A percentile compares a stretch with the other conserved stretches of the same genome.
These are phyloP conservation scores for Drosophila pruinosa DNA, from an alignment of 1,140 invertebrate species.

Conservation along the genomic window DNA sequence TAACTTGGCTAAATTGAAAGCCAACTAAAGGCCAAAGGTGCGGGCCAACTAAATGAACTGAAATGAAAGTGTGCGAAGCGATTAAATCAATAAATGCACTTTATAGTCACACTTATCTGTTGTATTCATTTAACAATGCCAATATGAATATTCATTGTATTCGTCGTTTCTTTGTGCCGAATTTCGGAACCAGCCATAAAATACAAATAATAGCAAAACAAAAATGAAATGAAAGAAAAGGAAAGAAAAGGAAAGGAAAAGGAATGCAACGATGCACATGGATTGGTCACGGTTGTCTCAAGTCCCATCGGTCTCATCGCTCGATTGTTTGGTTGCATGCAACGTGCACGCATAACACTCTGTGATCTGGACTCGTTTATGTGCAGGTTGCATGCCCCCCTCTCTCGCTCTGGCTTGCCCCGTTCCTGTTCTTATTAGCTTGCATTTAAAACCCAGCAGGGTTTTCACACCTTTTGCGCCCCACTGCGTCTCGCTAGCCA, in stretches of 20 bases:
- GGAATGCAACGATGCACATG: constrained; percentile 42
- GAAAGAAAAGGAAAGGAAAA: background rate
- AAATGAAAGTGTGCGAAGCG: background rate
- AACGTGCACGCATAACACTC: constrained; percentile 41
- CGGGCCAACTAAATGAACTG: too few relatives aligned
- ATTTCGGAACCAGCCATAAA: constrained; percentile 22
- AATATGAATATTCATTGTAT: constrained; percentile 15
- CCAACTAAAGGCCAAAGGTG: too few relatives aligned
- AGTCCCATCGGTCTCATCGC: constrained; percentile 6
- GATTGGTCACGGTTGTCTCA: constrained; percentile 64
- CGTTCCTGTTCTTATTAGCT: constrained; percentile 77
- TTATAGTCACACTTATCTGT: background rate
- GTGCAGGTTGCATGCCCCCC: background rate
- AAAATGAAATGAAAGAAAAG: background rate
- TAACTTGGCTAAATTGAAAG: too few relatives aligned
- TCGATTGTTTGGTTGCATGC: constrained; percentile 33
- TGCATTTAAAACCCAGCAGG: constrained; percentile 82
- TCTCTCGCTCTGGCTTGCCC: background rate
- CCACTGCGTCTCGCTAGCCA: constrained; percentile 54
- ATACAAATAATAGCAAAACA: background rate
- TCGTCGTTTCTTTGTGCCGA: constrained; percentile 2
- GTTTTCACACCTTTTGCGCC: constrained; percentile 82
- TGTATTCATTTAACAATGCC: constrained; percentile 2
- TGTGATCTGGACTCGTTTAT: constrained; percentile 18
- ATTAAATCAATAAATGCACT: background rate